phyloP scores from a whole-genome alignment of 2,888 invertebrate genomes.

The Drosophila rubida region DNA sequence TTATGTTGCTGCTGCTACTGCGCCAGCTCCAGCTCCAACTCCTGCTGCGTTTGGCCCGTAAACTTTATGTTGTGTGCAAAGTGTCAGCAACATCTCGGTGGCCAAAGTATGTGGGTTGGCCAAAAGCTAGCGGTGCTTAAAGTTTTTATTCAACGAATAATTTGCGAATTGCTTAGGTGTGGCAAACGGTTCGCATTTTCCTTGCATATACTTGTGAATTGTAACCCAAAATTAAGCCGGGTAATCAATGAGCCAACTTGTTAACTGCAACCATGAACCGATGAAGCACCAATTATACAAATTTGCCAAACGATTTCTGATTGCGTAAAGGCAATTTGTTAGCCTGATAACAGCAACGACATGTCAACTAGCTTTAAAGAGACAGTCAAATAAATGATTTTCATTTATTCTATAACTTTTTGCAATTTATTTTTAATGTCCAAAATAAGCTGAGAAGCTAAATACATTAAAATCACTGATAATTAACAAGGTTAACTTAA shows the following conservation, averaged over 20 bases:
- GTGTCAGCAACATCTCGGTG: constrained; percentile 57
- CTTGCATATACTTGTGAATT: constrained; percentile 17
- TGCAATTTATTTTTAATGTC: no score
- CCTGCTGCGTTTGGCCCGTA: constrained; percentile 29
- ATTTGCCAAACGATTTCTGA: not conserved
- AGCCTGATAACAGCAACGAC: not conserved
- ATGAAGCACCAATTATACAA: not conserved
- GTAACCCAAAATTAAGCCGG: constrained; percentile 23
- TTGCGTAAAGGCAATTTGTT: not conserved
- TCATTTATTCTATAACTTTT: no score
- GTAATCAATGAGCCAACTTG: constrained; percentile 30
- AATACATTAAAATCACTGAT: no score
- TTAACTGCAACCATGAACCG: constrained; percentile 15
- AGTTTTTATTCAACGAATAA: constrained; percentile 48
- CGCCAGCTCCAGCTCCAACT: not conserved
- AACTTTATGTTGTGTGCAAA: constrained; percentile 55
- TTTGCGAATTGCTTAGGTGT: constrained; percentile 35
- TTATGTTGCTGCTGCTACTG: constrained; percentile 13
- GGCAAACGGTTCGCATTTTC: not conserved
- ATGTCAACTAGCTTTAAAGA: no score
- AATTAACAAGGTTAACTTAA: no score
- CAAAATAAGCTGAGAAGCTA: no score
- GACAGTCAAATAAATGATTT: no score
- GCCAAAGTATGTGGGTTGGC: constrained; percentile 40
- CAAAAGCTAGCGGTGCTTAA: constrained; percentile 36